A percentile compares a stretch with the other conserved stretches of the same genome.
phyloP scores from a whole-genome alignment of 2,113 vertebrate genomes.

The Calidris pugnax region DNA sequence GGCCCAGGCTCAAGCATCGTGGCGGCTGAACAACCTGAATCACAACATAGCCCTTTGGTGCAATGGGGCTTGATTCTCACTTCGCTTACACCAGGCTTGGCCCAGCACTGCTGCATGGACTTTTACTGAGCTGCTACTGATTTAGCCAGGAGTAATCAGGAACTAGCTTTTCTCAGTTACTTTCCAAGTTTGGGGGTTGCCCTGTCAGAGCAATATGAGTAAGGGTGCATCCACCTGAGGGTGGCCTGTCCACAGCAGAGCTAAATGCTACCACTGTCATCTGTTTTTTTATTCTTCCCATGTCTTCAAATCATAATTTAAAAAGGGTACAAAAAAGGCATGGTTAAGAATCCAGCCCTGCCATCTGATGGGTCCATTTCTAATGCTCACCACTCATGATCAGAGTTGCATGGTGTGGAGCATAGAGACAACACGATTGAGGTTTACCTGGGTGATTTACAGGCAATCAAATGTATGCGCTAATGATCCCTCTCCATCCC shows the following conservation, averaged over 20 bases:
- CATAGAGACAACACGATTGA: not conserved
- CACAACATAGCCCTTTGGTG: not conserved
- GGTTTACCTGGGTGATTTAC: not conserved
- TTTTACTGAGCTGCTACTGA: not conserved
- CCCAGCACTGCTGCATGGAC: not conserved
- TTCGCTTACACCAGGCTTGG: not conserved
- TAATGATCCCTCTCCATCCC: fast-evolving
- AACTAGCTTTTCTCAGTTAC: not conserved
- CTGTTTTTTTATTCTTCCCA: not conserved
- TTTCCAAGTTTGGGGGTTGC: not conserved
- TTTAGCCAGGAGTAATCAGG: not conserved
- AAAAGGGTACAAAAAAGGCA: not conserved
- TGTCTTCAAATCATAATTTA: not conserved
- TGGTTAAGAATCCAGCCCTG: not conserved
- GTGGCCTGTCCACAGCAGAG: not conserved
- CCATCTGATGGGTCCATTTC: not conserved
- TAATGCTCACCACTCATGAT: too few relatives aligned
- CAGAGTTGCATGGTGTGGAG: fast-evolving
- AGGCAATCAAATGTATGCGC: not conserved
- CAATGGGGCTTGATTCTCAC: not conserved
- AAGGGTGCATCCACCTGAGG: not conserved
- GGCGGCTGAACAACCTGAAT: not conserved
- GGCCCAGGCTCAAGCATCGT: fast-evolving
- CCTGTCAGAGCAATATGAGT: not conserved
- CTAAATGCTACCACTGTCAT: fast-evolving